Evolutionary conservation across 2,113 vertebrate species (phyloP).

Genomic region (Lutjanus erythropterus): DNA sequence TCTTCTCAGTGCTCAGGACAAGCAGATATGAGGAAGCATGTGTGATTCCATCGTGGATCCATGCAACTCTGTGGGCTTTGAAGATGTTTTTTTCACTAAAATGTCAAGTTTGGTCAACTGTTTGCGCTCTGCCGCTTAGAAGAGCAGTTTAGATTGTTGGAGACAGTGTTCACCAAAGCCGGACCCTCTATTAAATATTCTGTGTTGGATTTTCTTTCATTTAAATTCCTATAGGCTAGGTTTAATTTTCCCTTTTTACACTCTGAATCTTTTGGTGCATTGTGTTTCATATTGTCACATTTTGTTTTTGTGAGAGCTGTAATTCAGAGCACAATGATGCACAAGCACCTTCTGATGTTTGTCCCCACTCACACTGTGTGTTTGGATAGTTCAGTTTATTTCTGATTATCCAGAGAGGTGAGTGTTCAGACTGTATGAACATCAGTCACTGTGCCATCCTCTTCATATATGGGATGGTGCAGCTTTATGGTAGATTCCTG

Average conservation of each 20-base stretch:
- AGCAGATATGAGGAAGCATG: conserved; percentile 5
- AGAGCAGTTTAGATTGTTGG: background rate
- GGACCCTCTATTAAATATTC: conserved; percentile 6
- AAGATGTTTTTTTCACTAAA: conserved; percentile 1
- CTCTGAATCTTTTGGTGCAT: background rate
- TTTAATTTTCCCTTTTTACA: conserved; percentile 2
- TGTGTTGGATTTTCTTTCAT: background rate
- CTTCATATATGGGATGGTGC: conserved; percentile 86
- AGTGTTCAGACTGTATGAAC: background rate
- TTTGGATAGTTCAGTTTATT: background rate
- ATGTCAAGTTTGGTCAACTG: background rate
- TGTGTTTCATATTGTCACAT: background rate
- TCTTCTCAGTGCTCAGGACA: conserved; percentile 45
- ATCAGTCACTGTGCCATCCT: too few relatives aligned
- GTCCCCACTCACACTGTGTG: background rate
- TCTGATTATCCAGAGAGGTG: background rate
- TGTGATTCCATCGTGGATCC: conserved; percentile 13
- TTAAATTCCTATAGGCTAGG: background rate
- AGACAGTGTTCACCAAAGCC: conserved; percentile 2
- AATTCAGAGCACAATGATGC: background rate
- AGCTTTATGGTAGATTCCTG: conserved; percentile 93
- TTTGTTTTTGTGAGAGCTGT: background rate
- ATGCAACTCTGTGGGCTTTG: background rate
- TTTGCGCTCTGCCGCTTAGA: background rate
- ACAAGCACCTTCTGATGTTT: background rate